A percentile compares a stretch with the other conserved stretches of the same genome.
Evolutionary conservation across 2,888 invertebrate genomes (phyloP).

Genomic region (Druceiella hillmani): DNA sequence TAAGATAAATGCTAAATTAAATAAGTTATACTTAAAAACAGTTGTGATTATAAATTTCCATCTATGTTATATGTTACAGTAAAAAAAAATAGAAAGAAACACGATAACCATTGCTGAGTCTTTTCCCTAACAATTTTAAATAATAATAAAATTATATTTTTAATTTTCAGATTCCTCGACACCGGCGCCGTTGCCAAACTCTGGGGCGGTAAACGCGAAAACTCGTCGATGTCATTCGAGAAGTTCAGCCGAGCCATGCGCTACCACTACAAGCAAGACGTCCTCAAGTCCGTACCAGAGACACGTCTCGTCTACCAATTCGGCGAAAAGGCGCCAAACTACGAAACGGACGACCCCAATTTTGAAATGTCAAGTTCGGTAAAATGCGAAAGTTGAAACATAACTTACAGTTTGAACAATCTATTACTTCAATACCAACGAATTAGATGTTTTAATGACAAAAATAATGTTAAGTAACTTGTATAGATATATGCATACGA

Average conservation of each 20-base stretch:
- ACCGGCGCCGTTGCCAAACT: conserved; percentile 81
- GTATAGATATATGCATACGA: too few species aligned
- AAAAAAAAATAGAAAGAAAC: background rate
- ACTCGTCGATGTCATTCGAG: conserved; percentile 87
- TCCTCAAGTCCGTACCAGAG: conserved; percentile 69
- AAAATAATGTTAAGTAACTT: too few species aligned
- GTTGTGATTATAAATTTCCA: too few species aligned
- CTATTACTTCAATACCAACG: too few species aligned
- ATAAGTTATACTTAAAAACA: too few species aligned
- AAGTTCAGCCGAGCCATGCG: conserved; percentile 89
- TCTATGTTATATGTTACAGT: too few species aligned
- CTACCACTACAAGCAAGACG: conserved; percentile 75
- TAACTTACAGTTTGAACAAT: too few species aligned
- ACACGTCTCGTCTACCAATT: conserved; percentile 76
- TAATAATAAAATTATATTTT: conserved; percentile 14
- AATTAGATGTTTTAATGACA: too few species aligned
- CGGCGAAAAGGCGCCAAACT: conserved; percentile 73
- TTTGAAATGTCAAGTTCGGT: too few species aligned
- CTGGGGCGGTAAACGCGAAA: conserved; percentile 83
- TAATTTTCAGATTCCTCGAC: conserved; percentile 65
- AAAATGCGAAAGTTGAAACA: too few species aligned
- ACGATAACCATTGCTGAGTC: background rate
- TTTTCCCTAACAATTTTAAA: background rate
- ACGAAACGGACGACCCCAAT: conserved; percentile 62
- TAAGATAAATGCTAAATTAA: too few species aligned